A percentile compares a stretch with the other conserved stretches of the same genome.
These are phyloP conservation scores for Drosophila mauritiana DNA, from an alignment of 1,140 invertebrate genomes.

Conservation along the genomic window DNA sequence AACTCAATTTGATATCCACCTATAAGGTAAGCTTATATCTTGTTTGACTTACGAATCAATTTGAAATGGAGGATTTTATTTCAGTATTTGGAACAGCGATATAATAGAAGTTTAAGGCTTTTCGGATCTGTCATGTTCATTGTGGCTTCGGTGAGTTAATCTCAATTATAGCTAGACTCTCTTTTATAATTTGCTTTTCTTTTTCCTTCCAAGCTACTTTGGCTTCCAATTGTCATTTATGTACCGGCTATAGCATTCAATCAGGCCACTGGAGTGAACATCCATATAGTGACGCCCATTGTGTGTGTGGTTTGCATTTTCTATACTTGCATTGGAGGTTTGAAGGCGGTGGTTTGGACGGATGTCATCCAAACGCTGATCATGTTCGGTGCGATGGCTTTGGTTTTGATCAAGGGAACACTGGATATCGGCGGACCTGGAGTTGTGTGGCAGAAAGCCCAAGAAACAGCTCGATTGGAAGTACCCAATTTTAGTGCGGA, in stretches of 20 bases:
- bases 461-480: constrained; percentile 90
- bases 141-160: constrained; percentile 87
- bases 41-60: not conserved
- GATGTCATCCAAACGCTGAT: constrained; percentile 94
- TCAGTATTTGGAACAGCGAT: constrained; percentile 92
- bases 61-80: not conserved
- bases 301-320: constrained; percentile 96
- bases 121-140: constrained; percentile 91
- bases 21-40: constrained; percentile 88
- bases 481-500: constrained; percentile 89
- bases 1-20: constrained; percentile 91
- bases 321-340: constrained; percentile 95
- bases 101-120: constrained; percentile 89
- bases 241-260: constrained; percentile 89
- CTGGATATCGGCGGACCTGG: constrained; percentile 90
- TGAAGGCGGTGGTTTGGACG: constrained; percentile 97
- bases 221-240: constrained; percentile 89
- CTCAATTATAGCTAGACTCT: not conserved
- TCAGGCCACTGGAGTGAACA: constrained; percentile 93
- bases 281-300: constrained; percentile 92
- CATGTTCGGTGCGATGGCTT: constrained; percentile 93
- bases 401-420: constrained; percentile 92
- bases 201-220: constrained; percentile 85
- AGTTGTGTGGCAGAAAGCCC: constrained; percentile 89
- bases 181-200: not conserved